Conservation (phyloP, 2,888 invertebrate species). For the Ichneumoninae sp. region DNA sequence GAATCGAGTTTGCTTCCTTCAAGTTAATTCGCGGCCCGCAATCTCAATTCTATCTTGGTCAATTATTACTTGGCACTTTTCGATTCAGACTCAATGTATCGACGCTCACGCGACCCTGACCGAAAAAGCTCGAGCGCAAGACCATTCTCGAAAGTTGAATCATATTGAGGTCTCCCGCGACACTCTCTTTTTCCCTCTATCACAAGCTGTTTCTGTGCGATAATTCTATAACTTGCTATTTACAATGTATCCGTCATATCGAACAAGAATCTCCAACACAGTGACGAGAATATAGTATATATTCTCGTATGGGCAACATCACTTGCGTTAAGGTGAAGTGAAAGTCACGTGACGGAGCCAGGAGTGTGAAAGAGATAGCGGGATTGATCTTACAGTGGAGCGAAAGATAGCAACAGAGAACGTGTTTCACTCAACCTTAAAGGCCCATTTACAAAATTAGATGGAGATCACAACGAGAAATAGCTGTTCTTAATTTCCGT, state of each 20-base stretch:
- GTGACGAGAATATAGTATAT: too few relatives aligned
- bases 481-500: not conserved
- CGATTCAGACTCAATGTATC: slow-evolving; percentile 6
- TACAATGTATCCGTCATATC: not conserved
- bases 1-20: not conserved
- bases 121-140: slow-evolving; percentile 27
- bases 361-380: too few relatives aligned
- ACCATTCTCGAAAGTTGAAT: slow-evolving; percentile 53
- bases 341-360: too few relatives aligned
- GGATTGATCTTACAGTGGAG: too few relatives aligned
- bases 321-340: too few relatives aligned
- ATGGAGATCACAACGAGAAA: not conserved
- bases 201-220: not conserved
- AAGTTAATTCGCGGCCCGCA: not conserved
- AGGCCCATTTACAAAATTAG: not conserved
- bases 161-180: slow-evolving; percentile 25
- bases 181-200: not conserved
- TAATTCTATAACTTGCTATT: not conserved
- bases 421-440: too few relatives aligned
- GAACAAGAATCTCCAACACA: not conserved
- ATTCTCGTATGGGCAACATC: too few relatives aligned
- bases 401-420: too few relatives aligned
- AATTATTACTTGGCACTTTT: not conserved
- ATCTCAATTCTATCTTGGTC: not conserved
- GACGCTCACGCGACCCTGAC: slow-evolving; percentile 31